Percentiles rank a stretch among this genome's conserved stretches.
Evolutionary conservation across 2,113 vertebrate genomes (phyloP).

Genomic region (Ptilonorhynchus violaceus): DNA sequence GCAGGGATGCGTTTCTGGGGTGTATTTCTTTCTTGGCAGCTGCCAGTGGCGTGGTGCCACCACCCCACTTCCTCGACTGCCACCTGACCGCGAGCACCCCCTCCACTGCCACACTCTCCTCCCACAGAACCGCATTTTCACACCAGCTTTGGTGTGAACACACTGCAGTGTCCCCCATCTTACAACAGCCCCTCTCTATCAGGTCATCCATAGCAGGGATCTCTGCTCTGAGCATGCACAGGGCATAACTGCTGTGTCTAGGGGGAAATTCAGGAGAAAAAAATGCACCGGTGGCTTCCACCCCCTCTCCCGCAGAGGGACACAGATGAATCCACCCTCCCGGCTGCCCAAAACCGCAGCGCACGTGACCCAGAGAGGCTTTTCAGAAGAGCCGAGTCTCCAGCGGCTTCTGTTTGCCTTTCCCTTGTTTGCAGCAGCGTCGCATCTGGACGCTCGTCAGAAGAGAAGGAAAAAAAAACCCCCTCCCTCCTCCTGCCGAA

Average conservation of each 20-base stretch:
- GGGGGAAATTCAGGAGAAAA: background rate
- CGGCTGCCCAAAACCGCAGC: background rate
- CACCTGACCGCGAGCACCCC: background rate
- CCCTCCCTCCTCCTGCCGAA: constrained; percentile 18
- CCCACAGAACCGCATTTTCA: background rate
- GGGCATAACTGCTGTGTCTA: background rate
- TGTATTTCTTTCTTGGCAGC: background rate
- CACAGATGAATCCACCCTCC: background rate
- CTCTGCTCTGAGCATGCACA: accelerated
- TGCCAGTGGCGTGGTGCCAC: accelerated
- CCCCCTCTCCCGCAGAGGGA: background rate
- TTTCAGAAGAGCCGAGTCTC: background rate
- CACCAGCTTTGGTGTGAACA: background rate
- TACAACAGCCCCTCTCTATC: accelerated
- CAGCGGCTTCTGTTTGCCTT: constrained; percentile 26
- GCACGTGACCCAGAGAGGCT: background rate
- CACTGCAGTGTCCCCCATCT: background rate
- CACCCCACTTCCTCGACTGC: background rate
- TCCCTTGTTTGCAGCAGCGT: background rate
- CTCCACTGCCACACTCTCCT: background rate
- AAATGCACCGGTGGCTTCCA: background rate
- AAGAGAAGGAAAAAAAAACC: background rate
- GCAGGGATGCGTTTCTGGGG: background rate
- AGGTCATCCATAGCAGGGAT: background rate
- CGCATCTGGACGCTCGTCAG: constrained; percentile 29